Conservation (phyloP, 2,113 vertebrate species). For the Thermophis baileyi region DNA sequence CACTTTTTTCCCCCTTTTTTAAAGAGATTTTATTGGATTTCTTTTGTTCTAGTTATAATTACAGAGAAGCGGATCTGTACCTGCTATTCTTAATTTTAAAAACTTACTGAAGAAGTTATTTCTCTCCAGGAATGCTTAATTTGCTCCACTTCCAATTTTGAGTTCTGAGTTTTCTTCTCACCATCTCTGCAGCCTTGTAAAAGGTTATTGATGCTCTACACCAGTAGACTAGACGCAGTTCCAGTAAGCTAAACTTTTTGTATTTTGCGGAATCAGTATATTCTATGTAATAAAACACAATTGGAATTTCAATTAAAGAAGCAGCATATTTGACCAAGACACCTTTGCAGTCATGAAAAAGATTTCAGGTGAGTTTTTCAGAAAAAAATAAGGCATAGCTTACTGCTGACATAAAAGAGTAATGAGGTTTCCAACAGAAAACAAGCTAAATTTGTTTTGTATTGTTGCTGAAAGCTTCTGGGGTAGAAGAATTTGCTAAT, state of each 20-base stretch:
- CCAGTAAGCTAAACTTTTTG: neutral
- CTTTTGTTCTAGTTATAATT: neutral
- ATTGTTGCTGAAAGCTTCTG: neutral
- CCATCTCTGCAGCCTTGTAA: neutral
- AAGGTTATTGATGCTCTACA: neutral
- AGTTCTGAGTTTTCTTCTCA: neutral
- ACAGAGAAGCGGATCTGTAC: neutral
- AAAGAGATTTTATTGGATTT: neutral
- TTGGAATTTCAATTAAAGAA: neutral
- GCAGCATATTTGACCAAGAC: neutral
- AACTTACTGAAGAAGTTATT: neutral
- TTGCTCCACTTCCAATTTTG: neutral
- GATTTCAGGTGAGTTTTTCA: too few species aligned
- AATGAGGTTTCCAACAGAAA: neutral
- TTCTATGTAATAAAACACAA: neutral
- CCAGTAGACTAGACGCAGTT: neutral
- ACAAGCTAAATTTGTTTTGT: neutral
- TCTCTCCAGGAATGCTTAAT: neutral
- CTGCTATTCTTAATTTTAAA: neutral
- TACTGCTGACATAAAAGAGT: neutral
- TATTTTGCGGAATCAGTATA: neutral
- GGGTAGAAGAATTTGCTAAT: neutral
- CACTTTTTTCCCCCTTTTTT: neutral
- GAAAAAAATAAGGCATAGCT: neutral
- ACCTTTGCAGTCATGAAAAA: neutral